These are phyloP conservation scores for Omphaloscelis lunosa DNA, from an alignment of 2,888 invertebrate species.

Conservation along the genomic window DNA sequence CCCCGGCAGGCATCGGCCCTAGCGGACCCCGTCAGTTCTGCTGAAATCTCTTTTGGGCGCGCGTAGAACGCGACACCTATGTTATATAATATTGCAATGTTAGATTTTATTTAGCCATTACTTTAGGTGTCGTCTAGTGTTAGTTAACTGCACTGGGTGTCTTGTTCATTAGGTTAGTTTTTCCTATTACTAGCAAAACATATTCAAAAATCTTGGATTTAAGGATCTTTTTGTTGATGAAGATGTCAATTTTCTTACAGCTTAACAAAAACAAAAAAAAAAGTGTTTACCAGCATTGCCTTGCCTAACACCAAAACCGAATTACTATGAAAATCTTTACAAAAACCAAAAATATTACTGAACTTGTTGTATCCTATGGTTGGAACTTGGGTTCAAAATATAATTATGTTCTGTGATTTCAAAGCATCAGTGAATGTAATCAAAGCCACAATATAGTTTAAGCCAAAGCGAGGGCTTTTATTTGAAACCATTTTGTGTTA, in stretches of 20 bases:
- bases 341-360: background rate
- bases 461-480: constrained; percentile 41
- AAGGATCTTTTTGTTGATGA: background rate
- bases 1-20: too few relatives aligned
- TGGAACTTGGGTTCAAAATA: background rate
- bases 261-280: too few relatives aligned
- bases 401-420: constrained; percentile 25
- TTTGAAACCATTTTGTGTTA: constrained; percentile 51
- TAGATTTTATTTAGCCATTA: background rate
- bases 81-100: background rate
- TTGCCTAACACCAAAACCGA: background rate
- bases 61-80: too few relatives aligned
- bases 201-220: background rate
- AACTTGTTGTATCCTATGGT: background rate
- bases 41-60: too few relatives aligned
- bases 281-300: background rate
- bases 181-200: background rate
- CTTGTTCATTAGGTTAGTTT: too few relatives aligned
- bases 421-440: constrained; percentile 41
- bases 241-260: background rate
- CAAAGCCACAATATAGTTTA: constrained; percentile 52
- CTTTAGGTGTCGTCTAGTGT: background rate
- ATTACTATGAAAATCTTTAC: background rate
- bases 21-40: too few relatives aligned
- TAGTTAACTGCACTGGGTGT: too few relatives aligned